A percentile compares a stretch with the other conserved stretches of the same genome.
These are phyloP conservation scores for Cosmia pyralina DNA, from an alignment of 2,888 invertebrate genomes.

Conservation along the genomic window DNA sequence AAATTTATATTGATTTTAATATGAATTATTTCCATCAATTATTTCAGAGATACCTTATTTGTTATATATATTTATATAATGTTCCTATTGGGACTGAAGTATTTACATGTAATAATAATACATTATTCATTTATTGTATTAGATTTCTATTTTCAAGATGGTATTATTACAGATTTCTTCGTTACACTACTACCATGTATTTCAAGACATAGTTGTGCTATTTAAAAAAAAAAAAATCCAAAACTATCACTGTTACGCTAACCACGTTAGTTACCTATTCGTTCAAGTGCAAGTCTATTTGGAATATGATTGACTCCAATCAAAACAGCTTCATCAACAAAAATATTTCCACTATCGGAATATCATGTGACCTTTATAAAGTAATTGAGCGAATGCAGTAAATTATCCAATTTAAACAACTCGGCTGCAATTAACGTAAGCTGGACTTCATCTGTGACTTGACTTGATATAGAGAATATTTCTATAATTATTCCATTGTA, in stretches of 20 bases:
- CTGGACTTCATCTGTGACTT: constrained; percentile 21
- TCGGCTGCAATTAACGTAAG: constrained; percentile 38
- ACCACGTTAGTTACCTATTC: not conserved
- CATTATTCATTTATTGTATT: not conserved
- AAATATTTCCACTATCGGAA: constrained; percentile 3
- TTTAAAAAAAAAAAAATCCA: not conserved
- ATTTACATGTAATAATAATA: not conserved
- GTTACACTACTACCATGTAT: not conserved
- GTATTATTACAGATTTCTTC: not conserved
- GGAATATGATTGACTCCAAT: not conserved
- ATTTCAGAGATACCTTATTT: not conserved
- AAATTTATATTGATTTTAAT: constrained; percentile 14
- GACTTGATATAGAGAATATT: constrained; percentile 47
- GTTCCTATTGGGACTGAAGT: not conserved
- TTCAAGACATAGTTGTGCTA: no score
- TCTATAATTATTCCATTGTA: constrained; percentile 24
- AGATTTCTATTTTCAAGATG: not conserved
- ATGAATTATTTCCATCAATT: not conserved
- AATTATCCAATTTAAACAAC: constrained; percentile 46
- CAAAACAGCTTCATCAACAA: constrained; percentile 1
- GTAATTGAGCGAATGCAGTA: constrained; percentile 47
- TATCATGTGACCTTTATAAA: constrained; percentile 31
- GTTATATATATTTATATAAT: no score
- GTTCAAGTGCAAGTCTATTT: not conserved
- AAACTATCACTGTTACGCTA: not conserved